phyloP scores from a whole-genome alignment of 2,888 invertebrate species.

The Ernsta delagoae region DNA sequence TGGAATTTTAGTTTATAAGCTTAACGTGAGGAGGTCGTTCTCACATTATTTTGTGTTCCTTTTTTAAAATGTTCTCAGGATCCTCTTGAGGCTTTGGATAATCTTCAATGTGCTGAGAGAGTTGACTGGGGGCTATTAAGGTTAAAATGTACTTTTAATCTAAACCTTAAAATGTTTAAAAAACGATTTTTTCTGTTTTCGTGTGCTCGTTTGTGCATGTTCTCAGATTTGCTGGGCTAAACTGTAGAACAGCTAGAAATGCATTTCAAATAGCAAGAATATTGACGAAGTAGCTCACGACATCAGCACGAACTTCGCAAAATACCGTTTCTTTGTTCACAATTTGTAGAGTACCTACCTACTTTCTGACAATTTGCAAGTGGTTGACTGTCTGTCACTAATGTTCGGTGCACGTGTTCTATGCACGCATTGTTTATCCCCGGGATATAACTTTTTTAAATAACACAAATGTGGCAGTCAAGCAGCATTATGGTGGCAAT shows the following conservation, averaged over 20 bases:
- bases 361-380: not conserved
- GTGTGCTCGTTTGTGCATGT: conserved; percentile 1
- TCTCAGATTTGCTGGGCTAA: conserved; percentile 1
- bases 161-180: too few species aligned
- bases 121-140: not conserved
- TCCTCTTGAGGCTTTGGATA: not conserved
- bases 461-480: too few species aligned
- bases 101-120: not conserved
- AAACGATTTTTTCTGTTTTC: not conserved
- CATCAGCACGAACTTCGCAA: not conserved
- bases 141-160: not conserved
- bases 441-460: not conserved
- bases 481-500: not conserved
- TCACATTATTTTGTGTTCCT: not conserved
- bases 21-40: not conserved
- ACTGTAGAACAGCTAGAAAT: not conserved
- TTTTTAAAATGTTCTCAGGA: not conserved
- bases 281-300: too few species aligned
- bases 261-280: not conserved
- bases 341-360: not conserved
- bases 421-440: not conserved
- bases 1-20: not conserved
- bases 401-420: not conserved
- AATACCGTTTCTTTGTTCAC: conserved; percentile 1
- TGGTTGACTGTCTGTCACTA: not conserved